Conservation (phyloP, 2,113 vertebrate genomes). For the Thomomys bottae region DNA sequence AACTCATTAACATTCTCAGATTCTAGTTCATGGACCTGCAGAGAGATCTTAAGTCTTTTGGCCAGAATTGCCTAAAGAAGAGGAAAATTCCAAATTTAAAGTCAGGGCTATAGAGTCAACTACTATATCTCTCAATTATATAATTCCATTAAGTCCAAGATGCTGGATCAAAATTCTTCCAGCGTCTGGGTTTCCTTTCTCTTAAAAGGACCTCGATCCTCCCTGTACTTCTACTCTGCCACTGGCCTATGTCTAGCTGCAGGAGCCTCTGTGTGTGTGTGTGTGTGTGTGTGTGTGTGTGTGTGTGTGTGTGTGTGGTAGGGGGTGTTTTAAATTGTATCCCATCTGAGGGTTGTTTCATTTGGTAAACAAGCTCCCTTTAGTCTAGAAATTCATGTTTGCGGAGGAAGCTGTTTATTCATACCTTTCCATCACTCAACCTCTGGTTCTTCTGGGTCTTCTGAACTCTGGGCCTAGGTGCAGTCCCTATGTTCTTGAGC, state of each 20-base stretch:
- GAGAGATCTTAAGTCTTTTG: not conserved
- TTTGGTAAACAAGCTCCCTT: not conserved
- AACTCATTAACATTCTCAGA: not conserved
- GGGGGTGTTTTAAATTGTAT: not conserved
- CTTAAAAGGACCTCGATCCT: not conserved
- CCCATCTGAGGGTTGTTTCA: not conserved
- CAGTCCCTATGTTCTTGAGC: too few relatives aligned
- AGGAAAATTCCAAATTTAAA: not conserved
- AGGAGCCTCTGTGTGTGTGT: too few relatives aligned
- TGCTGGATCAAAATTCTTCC: not conserved
- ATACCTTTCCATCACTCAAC: not conserved
- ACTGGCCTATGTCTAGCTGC: not conserved
- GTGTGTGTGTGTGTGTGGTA: too few relatives aligned
- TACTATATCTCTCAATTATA: not conserved
- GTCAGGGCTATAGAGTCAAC: not conserved
- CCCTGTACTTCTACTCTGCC: not conserved
- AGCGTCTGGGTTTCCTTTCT: not conserved
- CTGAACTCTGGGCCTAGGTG: too few relatives aligned
- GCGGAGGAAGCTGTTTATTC: not conserved
- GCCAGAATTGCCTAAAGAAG: not conserved
- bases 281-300: too few relatives aligned
- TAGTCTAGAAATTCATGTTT: not conserved
- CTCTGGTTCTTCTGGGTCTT: not conserved
- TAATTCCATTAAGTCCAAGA: not conserved
- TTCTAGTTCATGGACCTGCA: not conserved